phyloP scores from a whole-genome alignment of 2,113 vertebrate species.

The Muntiacus muntjak region DNA sequence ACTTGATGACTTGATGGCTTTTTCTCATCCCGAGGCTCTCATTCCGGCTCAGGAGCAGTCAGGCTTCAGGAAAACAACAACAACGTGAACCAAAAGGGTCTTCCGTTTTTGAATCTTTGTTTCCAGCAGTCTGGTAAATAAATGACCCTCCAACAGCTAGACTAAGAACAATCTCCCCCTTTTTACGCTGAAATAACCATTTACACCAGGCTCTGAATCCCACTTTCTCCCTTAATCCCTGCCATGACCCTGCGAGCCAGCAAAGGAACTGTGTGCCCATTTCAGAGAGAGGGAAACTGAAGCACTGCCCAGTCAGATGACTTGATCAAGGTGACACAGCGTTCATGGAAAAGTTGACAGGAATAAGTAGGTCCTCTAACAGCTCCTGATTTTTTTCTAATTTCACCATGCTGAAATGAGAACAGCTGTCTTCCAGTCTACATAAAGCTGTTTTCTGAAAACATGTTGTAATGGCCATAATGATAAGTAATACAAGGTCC shows the following conservation, averaged over 20 bases:
- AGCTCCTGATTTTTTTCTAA: not conserved
- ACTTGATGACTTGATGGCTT: not conserved
- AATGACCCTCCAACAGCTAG: not conserved
- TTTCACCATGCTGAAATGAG: not conserved
- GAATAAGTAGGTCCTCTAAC: not conserved
- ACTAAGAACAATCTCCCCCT: rapidly evolving
- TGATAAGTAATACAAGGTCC: not conserved
- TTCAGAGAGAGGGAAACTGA: not conserved
- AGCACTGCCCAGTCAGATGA: rapidly evolving
- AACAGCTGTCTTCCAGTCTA: not conserved
- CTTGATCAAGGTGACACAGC: not conserved
- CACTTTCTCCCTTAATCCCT: not conserved
- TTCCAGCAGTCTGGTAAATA: not conserved
- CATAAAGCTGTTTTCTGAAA: not conserved
- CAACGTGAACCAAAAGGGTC: not conserved
- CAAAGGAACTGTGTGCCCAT: not conserved
- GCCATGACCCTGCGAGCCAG: not conserved
- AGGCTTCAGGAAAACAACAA: not conserved
- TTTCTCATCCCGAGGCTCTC: not conserved
- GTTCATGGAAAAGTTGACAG: not conserved
- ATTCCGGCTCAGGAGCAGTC: not conserved
- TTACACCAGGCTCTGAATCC: not conserved
- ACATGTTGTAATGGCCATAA: too few species aligned
- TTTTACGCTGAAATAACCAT: not conserved
- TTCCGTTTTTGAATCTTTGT: not conserved